Percentiles rank a stretch among this genome's conserved stretches.
Evolutionary conservation across 2,113 vertebrate genomes (phyloP).

Genomic region (Prolemur simus): DNA sequence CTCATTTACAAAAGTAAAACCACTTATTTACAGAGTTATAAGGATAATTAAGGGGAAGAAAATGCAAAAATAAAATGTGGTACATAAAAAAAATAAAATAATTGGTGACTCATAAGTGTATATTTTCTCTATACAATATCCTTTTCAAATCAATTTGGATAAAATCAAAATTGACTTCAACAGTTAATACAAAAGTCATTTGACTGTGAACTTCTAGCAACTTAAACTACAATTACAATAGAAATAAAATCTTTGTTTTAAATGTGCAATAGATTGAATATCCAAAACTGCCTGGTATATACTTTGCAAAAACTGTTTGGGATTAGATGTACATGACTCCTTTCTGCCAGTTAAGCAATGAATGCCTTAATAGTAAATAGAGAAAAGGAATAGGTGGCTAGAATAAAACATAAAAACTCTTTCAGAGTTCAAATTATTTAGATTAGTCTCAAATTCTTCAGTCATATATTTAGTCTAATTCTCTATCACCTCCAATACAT

Average conservation of each 20-base stretch:
- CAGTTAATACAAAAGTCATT: neutral
- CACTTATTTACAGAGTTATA: neutral
- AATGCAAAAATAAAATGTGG: neutral
- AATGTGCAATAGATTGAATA: neutral
- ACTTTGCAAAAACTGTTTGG: neutral
- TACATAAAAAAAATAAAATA: neutral
- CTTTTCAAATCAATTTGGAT: neutral
- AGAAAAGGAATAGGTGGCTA: neutral
- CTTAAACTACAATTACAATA: neutral
- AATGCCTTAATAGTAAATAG: neutral
- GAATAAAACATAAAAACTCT: neutral
- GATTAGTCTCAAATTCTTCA: neutral
- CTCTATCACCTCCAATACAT: neutral
- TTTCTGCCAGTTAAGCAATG: neutral
- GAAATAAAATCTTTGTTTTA: neutral
- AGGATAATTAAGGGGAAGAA: neutral
- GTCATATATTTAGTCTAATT: neutral
- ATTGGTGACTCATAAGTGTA: neutral
- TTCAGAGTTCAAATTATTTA: neutral
- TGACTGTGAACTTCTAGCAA: neutral
- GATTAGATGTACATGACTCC: neutral
- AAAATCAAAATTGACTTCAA: neutral
- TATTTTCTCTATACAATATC: neutral
- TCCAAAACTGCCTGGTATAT: neutral
- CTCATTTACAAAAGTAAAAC: neutral